A percentile compares a stretch with the other conserved stretches of the same genome.
These are phyloP conservation scores for Drosophila putrida DNA, from an alignment of 2,888 invertebrate species.

Conservation along the genomic window DNA sequence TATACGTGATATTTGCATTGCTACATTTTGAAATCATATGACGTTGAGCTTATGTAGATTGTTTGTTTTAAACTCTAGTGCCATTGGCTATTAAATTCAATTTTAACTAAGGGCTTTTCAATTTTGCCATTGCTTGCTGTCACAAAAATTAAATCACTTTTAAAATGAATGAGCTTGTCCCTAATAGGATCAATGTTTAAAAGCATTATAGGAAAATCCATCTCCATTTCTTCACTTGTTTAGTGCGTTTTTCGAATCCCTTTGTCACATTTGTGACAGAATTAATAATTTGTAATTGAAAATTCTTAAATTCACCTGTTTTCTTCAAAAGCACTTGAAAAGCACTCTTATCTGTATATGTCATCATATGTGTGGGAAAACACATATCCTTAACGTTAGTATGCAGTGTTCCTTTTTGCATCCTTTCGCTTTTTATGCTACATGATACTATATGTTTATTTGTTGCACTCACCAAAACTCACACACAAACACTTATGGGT, in stretches of 20 bases:
- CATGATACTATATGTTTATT: conserved; percentile 40
- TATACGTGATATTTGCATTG: conserved; percentile 32
- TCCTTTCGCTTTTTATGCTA: not conserved
- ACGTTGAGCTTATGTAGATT: conserved; percentile 18
- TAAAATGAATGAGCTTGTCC: conserved; percentile 7
- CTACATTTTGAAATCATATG: conserved; percentile 8
- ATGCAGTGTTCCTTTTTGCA: conserved; percentile 5
- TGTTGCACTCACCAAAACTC: conserved; percentile 4
- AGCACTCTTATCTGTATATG: not conserved
- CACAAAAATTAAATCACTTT: conserved; percentile 55
- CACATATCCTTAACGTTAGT: not conserved
- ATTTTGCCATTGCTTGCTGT: conserved; percentile 24
- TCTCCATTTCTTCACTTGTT: not conserved
- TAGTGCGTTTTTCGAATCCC: not conserved
- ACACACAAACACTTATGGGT: conserved; percentile 1
- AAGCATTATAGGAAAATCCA: not conserved
- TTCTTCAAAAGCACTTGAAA: not conserved
- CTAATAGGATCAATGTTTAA: conserved; percentile 4
- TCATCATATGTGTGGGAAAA: not conserved
- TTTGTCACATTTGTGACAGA: conserved; percentile 6
- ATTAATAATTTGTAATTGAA: conserved; percentile 39
- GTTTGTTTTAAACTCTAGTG: conserved; percentile 19
- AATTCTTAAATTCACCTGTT: not conserved
- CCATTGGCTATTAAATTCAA: conserved; percentile 10
- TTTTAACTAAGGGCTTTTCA: not conserved